These are phyloP conservation scores for Meriones unguiculatus DNA, from an alignment of 2,113 vertebrate genomes.

Conservation along the genomic window DNA sequence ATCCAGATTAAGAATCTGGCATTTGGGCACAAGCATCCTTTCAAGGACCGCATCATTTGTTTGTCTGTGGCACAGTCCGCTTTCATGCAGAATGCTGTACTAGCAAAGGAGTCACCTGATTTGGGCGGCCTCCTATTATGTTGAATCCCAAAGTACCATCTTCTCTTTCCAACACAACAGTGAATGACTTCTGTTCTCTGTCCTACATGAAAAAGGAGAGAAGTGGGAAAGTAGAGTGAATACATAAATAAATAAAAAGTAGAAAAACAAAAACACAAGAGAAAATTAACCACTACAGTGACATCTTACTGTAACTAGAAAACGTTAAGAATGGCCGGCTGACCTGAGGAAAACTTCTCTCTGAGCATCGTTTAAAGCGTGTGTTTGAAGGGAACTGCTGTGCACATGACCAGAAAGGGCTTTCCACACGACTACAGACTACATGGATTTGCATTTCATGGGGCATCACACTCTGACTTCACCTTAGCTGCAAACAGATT, in stretches of 20 bases:
- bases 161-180: slow-evolving; percentile 85
- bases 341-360: neutral
- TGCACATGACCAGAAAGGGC: neutral
- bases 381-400: neutral
- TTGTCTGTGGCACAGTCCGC: slow-evolving; percentile 37
- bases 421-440: slow-evolving; percentile 28
- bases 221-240: slow-evolving; percentile 42
- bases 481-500: slow-evolving; percentile 34
- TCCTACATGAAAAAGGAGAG: slow-evolving; percentile 78
- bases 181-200: slow-evolving; percentile 82
- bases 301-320: neutral
- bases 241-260: neutral
- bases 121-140: slow-evolving; percentile 87
- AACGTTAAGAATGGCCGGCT: neutral
- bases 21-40: neutral
- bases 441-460: neutral
- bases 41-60: slow-evolving; percentile 1
- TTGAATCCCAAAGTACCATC: slow-evolving; percentile 89
- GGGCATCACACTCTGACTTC: slow-evolving; percentile 3
- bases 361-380: neutral
- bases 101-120: slow-evolving; percentile 83
- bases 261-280: neutral
- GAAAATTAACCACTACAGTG: neutral
- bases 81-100: neutral
- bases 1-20: neutral